Percentiles rank a stretch among this genome's conserved stretches.
Conservation (phyloP, 64 coral and sea anemone species). For the Anthopleura sola region DNA sequence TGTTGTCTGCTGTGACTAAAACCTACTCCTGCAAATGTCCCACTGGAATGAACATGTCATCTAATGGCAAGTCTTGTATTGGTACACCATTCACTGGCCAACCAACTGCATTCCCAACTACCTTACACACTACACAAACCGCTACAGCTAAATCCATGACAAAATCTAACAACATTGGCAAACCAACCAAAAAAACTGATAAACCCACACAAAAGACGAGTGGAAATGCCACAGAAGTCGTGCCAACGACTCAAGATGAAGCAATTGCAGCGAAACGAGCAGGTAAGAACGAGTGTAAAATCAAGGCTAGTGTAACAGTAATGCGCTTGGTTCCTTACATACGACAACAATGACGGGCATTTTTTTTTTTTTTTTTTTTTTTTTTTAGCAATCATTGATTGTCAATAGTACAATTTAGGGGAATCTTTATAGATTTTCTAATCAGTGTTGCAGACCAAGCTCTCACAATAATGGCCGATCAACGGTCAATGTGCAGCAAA, state of each 20-base stretch:
- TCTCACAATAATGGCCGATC: no score
- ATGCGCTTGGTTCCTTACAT: no score
- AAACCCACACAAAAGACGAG: neutral
- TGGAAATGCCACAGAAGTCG: neutral
- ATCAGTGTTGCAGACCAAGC: no score
- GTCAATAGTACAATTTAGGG: no score
- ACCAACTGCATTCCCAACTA: neutral
- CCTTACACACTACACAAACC: neutral
- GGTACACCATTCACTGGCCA: conserved; percentile 5
- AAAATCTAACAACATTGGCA: conserved; percentile 7
- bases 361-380: no score
- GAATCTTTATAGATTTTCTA: no score
- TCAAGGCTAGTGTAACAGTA: neutral
- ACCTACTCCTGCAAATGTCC: conserved; percentile 47
- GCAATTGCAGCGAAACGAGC: neutral
- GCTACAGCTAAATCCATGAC: neutral
- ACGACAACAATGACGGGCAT: no score
- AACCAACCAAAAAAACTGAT: neutral
- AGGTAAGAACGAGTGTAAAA: neutral
- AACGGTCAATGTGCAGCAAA: no score
- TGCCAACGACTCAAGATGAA: neutral
- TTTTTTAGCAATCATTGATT: no score
- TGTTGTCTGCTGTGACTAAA: conserved; percentile 18
- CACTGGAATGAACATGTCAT: conserved; percentile 53
- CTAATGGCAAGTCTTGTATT: conserved; percentile 24